These are phyloP conservation scores for Leucophora obtusa DNA, from an alignment of 2,888 invertebrate species.

Conservation along the genomic window DNA sequence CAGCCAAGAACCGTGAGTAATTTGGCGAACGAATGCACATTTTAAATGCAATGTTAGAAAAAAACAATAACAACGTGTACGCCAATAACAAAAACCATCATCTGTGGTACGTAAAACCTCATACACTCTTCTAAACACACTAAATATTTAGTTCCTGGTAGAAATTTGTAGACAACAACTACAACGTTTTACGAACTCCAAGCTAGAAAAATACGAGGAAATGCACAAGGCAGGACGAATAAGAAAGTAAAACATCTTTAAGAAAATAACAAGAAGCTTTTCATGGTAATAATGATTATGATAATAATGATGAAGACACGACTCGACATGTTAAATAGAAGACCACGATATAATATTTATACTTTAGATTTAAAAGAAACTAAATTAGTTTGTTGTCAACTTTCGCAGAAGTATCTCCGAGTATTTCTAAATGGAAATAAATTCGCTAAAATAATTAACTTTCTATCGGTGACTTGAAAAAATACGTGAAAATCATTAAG, in stretches of 20 bases:
- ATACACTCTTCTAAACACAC: background rate
- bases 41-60: background rate
- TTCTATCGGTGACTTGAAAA: background rate
- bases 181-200: background rate
- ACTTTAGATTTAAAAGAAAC: slow-evolving; percentile 73
- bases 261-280: slow-evolving; percentile 16
- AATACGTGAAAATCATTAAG: background rate
- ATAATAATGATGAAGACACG: slow-evolving; percentile 17
- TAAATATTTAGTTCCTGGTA: background rate
- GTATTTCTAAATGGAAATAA: slow-evolving; percentile 7
- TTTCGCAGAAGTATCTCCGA: slow-evolving; percentile 71
- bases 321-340: slow-evolving; percentile 35
- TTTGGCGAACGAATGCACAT: slow-evolving; percentile 19
- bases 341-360: slow-evolving; percentile 72
- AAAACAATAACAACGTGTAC: background rate
- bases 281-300: slow-evolving; percentile 18
- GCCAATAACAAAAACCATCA: background rate
- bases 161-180: background rate
- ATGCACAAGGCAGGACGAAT: slow-evolving; percentile 28
- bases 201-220: slow-evolving; percentile 11
- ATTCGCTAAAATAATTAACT: slow-evolving; percentile 24
- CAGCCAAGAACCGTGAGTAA: slow-evolving; percentile 2
- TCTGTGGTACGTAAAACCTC: slow-evolving; percentile 3
- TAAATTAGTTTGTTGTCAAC: slow-evolving; percentile 77
- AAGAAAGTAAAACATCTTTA: slow-evolving; percentile 27